Percentiles rank a stretch among this genome's conserved stretches.
These are phyloP conservation scores for Heterohyrax brucei DNA, from an alignment of 2,797 vertebrate species.

Conservation along the genomic window DNA sequence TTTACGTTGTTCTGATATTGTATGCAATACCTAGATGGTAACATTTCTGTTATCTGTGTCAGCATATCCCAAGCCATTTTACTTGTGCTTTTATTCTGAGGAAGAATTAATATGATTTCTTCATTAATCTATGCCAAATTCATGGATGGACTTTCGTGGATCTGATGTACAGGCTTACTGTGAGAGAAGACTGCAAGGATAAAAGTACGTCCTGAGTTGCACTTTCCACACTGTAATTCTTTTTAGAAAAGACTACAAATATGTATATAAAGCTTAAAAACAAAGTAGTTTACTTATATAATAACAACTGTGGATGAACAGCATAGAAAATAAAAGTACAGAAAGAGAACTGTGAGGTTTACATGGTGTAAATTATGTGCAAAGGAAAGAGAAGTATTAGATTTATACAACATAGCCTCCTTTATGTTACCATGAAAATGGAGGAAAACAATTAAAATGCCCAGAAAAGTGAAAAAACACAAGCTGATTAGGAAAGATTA, in stretches of 20 bases:
- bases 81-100: conserved; percentile 39
- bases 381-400: conserved; percentile 37
- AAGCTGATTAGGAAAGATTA: conserved; percentile 4
- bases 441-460: conserved; percentile 53
- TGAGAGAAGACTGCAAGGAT: conserved; percentile 13
- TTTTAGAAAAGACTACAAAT: neutral
- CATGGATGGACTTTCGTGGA: neutral
- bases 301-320: conserved; percentile 52
- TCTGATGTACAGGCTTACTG: neutral
- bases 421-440: neutral
- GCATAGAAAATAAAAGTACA: neutral
- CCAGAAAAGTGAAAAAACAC: conserved; percentile 37
- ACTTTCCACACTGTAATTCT: neutral
- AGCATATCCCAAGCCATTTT: conserved; percentile 4
- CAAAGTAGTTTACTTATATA: conserved; percentile 46
- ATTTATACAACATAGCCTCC: conserved; percentile 3
- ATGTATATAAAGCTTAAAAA: neutral
- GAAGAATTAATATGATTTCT: neutral
- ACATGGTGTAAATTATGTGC: conserved; percentile 39
- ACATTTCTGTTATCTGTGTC: conserved; percentile 17
- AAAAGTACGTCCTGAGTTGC: neutral
- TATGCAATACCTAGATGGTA: neutral
- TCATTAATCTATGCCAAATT: neutral
- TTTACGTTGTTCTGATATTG: neutral
- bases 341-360: conserved; percentile 50